A percentile compares a stretch with the other conserved stretches of the same genome.
phyloP scores from a whole-genome alignment of 2,888 invertebrate species.

The Thereva nobilitata region DNA sequence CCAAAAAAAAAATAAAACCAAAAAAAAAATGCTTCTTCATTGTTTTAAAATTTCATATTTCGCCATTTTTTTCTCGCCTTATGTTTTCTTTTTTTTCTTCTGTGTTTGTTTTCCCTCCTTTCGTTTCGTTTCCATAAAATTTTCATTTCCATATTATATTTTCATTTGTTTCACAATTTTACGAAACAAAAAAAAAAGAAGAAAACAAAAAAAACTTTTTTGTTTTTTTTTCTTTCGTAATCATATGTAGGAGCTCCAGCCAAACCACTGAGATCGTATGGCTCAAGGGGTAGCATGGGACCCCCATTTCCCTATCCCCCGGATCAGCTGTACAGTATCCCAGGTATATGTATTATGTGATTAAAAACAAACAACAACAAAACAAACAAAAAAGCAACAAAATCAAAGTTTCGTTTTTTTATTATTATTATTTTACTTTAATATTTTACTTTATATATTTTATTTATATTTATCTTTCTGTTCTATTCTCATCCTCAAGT shows the following conservation, averaged over 20 bases:
- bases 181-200: constrained; percentile 13
- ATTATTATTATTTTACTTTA: constrained; percentile 26
- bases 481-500: constrained; percentile 20
- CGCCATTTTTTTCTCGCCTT: not conserved
- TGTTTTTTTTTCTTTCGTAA: constrained; percentile 32
- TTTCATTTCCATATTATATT: constrained; percentile 7
- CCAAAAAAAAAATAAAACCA: too few relatives aligned
- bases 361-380: constrained; percentile 27
- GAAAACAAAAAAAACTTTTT: constrained; percentile 26
- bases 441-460: too few relatives aligned
- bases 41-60: not conserved
- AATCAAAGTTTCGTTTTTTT: constrained; percentile 3
- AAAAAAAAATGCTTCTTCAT: too few relatives aligned
- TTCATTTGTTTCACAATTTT: constrained; percentile 5
- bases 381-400: constrained; percentile 12
- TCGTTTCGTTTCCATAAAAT: not conserved
- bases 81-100: not conserved
- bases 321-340: constrained; percentile 60
- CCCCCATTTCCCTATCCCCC: constrained; percentile 58
- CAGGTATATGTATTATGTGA: constrained; percentile 52
- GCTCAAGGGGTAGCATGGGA: constrained; percentile 58
- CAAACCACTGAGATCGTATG: constrained; percentile 59
- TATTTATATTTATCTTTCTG: constrained; percentile 35
- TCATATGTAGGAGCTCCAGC: constrained; percentile 57
- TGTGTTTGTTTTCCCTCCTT: not conserved